Evolutionary conservation across 2,113 vertebrate genomes (phyloP).

Genomic region (Tyrannus savana): DNA sequence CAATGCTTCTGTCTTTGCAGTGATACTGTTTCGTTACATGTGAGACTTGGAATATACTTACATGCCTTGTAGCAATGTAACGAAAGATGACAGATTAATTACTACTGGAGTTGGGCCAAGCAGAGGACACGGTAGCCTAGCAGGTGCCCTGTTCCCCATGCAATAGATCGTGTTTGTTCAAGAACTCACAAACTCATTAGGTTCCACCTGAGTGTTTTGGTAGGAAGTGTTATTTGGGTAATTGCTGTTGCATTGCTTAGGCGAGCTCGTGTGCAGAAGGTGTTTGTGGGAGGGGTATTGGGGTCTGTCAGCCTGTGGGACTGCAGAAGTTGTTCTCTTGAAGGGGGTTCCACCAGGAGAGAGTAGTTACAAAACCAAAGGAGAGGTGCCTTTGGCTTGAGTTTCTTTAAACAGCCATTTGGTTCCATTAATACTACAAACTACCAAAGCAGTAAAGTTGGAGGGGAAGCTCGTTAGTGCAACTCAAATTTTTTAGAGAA

Average conservation of each 20-base stretch:
- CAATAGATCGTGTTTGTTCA: conserved; percentile 37
- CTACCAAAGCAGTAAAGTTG: background rate
- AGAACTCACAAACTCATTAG: conserved; percentile 64
- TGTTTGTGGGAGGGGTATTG: background rate
- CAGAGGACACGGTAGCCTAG: conserved; percentile 12
- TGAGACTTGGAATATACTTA: conserved; percentile 38
- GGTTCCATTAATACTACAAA: background rate
- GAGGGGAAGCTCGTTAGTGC: background rate
- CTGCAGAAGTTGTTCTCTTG: background rate
- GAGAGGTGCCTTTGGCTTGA: background rate
- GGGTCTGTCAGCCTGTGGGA: background rate
- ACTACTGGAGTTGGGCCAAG: conserved; percentile 50
- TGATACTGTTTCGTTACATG: background rate
- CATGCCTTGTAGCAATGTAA: conserved; percentile 24
- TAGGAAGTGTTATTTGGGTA: background rate
- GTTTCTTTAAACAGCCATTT: background rate
- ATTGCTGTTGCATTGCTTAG: background rate
- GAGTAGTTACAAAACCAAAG: background rate
- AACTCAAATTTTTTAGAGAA: background rate
- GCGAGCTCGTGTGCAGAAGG: background rate
- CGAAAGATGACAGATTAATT: conserved; percentile 70
- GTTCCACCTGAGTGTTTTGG: conserved; percentile 13
- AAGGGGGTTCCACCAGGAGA: fast-evolving
- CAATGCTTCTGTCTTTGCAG: background rate
- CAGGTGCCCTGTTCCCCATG: background rate